These are phyloP conservation scores for Gadus chalcogrammus DNA, from an alignment of 2,113 vertebrate species.

Conservation along the genomic window DNA sequence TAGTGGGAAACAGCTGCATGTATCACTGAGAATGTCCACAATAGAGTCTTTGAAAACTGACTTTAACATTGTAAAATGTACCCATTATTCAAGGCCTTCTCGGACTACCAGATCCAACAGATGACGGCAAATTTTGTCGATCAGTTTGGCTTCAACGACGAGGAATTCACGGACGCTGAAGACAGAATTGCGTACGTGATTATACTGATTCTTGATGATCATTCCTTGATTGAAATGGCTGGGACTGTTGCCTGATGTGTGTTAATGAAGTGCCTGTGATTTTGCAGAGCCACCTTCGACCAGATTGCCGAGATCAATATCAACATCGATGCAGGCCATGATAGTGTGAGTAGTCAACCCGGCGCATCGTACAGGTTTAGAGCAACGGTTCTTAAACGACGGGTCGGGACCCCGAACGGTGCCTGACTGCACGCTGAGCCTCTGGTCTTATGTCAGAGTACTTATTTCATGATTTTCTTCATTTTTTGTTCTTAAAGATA, in stretches of 20 bases:
- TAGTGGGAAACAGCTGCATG: too few species aligned
- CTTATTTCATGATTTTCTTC: too few species aligned
- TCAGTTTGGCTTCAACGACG: slow-evolving; percentile 97
- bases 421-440: too few species aligned
- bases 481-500: too few species aligned
- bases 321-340: slow-evolving; percentile 83
- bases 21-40: too few species aligned
- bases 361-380: background rate
- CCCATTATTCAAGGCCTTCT: slow-evolving; percentile 82
- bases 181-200: slow-evolving; percentile 86
- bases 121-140: slow-evolving; percentile 96
- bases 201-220: background rate
- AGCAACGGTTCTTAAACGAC: background rate
- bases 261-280: slow-evolving; percentile 18
- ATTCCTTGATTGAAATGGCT: background rate
- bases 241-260: background rate
- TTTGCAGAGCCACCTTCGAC: slow-evolving; percentile 87
- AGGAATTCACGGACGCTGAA: slow-evolving; percentile 93
- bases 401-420: background rate
- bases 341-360: slow-evolving; percentile 79
- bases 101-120: slow-evolving; percentile 98
- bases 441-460: too few species aligned
- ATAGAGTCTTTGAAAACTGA: background rate
- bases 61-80: background rate
- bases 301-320: slow-evolving; percentile 94